Base-by-base conservation (phyloP, 2,888 invertebrate species). In the Polyommatus iphigenia region DNA sequence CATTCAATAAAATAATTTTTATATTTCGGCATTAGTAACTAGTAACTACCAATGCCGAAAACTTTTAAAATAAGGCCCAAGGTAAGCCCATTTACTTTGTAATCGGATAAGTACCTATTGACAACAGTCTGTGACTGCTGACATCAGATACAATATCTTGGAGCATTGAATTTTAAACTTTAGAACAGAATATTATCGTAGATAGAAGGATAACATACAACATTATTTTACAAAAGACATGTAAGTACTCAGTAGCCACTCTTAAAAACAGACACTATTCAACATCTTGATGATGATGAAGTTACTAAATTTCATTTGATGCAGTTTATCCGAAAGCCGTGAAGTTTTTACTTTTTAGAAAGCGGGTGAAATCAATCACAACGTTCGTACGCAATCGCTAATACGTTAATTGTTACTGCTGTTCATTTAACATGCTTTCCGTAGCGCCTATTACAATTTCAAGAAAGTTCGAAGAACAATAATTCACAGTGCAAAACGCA, bases 401-500 rank as follows among this genome's bases (percentile, higher is more conserved):
- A 67, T 67, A 32, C 67, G 67, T 29, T 67, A 67, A 67, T 67
- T 67, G 67, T 67, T 67, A 67, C 67, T 67, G 67, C 67, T 67
- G 29, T 67, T 67, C 15, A 67, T 67, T 29, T 29, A 67, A 67
- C 67, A 67, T 15, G 67, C 67, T 67, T 62, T 62, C 62, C 20
- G 20, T 62, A 62, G 24, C 62, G n/a, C 20, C 62, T 24, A 62
- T 24, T 13, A 24, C 62, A 62, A 24, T 62, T 62, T 6, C 32
- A 13, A 29, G 67, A 67, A 18, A 67, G 67, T 67, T 29, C 5
- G 1, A 62, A 62, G 13, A 24, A n/a, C 10, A 46, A 8, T 3
- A 41, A 10, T 13, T 46, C 46, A 46, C 2, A 46, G 46, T 46
- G 10, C 46, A 46, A 46, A 36, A 10, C 46, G 10, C 10, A 10